Evolutionary conservation across 2,797 vertebrate species (phyloP).

Genomic region (Epinephelus malabaricus): DNA sequence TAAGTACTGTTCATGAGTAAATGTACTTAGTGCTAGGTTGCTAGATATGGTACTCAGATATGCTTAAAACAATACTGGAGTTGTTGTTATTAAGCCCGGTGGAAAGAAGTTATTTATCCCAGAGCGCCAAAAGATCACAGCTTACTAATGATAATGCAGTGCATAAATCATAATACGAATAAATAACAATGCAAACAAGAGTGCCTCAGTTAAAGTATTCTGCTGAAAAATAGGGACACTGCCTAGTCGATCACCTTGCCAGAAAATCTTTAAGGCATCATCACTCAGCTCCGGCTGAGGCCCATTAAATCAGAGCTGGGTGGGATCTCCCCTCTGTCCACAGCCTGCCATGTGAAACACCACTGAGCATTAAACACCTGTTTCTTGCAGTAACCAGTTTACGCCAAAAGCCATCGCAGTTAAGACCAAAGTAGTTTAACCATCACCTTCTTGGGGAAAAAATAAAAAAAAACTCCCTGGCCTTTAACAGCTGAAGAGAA

Average conservation of each 20-base stretch:
- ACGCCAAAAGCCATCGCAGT: slow-evolving; percentile 52
- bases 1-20: too few species aligned
- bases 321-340: slow-evolving; percentile 51
- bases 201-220: slow-evolving; percentile 2
- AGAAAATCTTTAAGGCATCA: slow-evolving; percentile 77
- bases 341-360: slow-evolving; percentile 61
- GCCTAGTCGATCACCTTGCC: slow-evolving; percentile 76
- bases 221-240: slow-evolving; percentile 64
- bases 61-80: too few species aligned
- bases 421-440: slow-evolving; percentile 46
- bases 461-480: slow-evolving; percentile 15
- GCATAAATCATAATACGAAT: too few species aligned
- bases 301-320: slow-evolving; percentile 50
- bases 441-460: background rate
- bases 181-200: too few species aligned
- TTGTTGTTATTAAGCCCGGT: too few species aligned
- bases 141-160: too few species aligned
- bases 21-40: too few species aligned
- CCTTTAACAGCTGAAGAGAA: slow-evolving; percentile 28
- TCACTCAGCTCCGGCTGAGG: slow-evolving; percentile 67
- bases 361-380: slow-evolving; percentile 76
- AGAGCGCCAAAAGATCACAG: too few species aligned
- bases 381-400: slow-evolving; percentile 60
- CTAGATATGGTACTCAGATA: too few species aligned
- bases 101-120: too few species aligned